Percentiles rank a stretch among this genome's conserved stretches.
Conservation (phyloP, 2,113 vertebrate genomes). For the Brienomyrus longianalis region DNA sequence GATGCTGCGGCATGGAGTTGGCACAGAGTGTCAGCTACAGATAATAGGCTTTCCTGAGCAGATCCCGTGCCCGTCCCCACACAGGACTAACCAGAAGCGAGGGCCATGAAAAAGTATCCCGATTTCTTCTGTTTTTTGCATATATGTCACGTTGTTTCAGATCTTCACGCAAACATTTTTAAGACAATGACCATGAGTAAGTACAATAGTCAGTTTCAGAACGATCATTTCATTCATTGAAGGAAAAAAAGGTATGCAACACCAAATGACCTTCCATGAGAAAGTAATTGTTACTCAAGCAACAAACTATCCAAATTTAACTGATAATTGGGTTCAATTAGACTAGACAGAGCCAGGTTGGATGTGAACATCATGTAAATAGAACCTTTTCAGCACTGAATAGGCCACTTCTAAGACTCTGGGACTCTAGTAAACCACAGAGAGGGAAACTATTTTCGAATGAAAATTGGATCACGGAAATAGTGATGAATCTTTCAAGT, state of each 20-base stretch:
- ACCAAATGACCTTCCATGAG: not conserved
- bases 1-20: not conserved
- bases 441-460: not conserved
- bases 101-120: not conserved
- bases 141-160: not conserved
- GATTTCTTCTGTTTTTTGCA: not conserved
- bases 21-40: not conserved
- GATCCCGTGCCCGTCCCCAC: not conserved
- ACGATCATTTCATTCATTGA: not conserved
- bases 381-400: not conserved
- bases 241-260: not conserved
- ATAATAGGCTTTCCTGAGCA: conserved; percentile 18
- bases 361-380: not conserved
- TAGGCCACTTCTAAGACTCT: not conserved
- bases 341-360: not conserved
- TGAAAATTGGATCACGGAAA: not conserved
- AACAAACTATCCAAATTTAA: not conserved
- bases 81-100: not conserved
- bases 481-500: not conserved
- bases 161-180: not conserved
- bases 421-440: not conserved
- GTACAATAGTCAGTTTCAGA: not conserved
- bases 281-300: not conserved
- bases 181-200: not conserved
- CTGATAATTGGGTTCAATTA: not conserved